These are phyloP conservation scores for Phragmatobia fuliginosa DNA, from an alignment of 2,888 invertebrate genomes.

Conservation along the genomic window DNA sequence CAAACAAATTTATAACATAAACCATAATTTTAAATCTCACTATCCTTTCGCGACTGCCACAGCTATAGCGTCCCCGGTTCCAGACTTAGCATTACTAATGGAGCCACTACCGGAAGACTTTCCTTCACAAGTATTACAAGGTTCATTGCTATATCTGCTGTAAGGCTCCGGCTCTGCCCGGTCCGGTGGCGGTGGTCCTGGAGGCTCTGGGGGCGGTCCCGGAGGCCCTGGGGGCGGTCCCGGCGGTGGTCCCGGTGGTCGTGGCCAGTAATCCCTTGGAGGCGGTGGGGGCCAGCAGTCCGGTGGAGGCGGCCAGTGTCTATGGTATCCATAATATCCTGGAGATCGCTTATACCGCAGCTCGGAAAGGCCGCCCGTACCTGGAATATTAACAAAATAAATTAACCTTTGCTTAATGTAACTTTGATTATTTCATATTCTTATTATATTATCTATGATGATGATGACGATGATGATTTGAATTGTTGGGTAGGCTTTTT, in stretches of 20 bases:
- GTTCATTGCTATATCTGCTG: background rate
- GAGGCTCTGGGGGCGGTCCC: slow-evolving; percentile 28
- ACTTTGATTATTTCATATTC: too few species aligned
- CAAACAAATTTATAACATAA: background rate
- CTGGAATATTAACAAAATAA: slow-evolving; percentile 53
- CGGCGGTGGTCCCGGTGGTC: slow-evolving; percentile 28
- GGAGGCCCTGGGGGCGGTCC: slow-evolving; percentile 22
- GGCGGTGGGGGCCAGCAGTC: slow-evolving; percentile 40
- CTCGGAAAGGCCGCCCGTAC: slow-evolving; percentile 37
- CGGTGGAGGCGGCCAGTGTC: slow-evolving; percentile 31
- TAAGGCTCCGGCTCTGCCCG: slow-evolving; percentile 17
- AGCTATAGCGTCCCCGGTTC: slow-evolving; percentile 64
- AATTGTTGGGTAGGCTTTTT: background rate
- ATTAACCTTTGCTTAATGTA: background rate
- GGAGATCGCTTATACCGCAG: slow-evolving; percentile 69
- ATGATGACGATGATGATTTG: background rate
- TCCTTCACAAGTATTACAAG: slow-evolving; percentile 35
- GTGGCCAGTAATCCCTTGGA: slow-evolving; percentile 39
- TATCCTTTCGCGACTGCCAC: slow-evolving; percentile 62
- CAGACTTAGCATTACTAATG: slow-evolving; percentile 66
- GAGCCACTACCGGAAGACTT: slow-evolving; percentile 41
- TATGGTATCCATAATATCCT: slow-evolving; percentile 51
- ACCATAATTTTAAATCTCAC: background rate
- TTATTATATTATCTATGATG: too few species aligned
- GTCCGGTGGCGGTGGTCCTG: slow-evolving; percentile 31